phyloP scores from a whole-genome alignment of 2,888 invertebrate species.

The Drosophila paramelanica region DNA sequence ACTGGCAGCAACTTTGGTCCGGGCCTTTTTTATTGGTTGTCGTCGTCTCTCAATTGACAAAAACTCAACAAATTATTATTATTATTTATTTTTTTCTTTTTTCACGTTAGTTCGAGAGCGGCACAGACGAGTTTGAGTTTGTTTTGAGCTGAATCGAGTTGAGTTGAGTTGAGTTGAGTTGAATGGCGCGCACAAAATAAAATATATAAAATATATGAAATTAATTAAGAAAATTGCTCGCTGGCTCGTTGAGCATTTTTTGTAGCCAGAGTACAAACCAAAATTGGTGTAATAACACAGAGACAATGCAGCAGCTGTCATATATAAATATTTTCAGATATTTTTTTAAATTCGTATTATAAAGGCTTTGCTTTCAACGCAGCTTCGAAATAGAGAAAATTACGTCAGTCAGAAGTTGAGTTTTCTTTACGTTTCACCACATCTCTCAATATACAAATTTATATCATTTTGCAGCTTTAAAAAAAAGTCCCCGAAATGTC shows the following conservation, averaged over 20 bases:
- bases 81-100: constrained; percentile 8
- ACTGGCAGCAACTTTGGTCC: constrained; percentile 45
- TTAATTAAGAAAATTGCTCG: constrained; percentile 34
- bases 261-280: constrained; percentile 24
- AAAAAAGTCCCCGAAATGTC: too few species aligned
- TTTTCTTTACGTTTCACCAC: too few species aligned
- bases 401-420: constrained; percentile 24
- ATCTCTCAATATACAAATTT: too few species aligned
- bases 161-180: constrained; percentile 27
- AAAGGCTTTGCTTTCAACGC: constrained; percentile 16
- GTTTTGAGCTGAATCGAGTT: constrained; percentile 35
- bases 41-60: constrained; percentile 52
- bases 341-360: neutral
- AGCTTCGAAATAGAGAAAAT: constrained; percentile 11
- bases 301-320: too few species aligned
- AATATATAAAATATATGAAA: constrained; percentile 21
- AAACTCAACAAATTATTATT: constrained; percentile 36
- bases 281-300: neutral
- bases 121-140: constrained; percentile 44
- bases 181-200: constrained; percentile 12
- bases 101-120: constrained; percentile 26
- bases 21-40: constrained; percentile 67
- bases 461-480: too few species aligned
- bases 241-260: constrained; percentile 1
- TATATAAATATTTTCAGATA: neutral